Base-by-base conservation (phyloP, 2,888 invertebrate species). In the Lamellibrachia satsuma region DNA sequence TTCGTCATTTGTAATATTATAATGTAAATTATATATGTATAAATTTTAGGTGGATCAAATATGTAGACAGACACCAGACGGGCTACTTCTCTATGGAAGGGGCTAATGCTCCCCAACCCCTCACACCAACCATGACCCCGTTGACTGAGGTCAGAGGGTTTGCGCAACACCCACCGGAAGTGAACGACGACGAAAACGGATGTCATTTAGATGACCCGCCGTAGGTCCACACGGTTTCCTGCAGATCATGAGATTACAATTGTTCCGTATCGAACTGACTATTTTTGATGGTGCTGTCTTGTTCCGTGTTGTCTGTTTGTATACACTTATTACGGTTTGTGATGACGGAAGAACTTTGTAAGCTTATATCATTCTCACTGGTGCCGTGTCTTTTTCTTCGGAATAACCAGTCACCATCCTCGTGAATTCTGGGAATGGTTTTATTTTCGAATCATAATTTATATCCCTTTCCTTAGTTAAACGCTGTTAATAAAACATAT, bases 71-170 rank as follows among this genome's bases (percentile, higher is more conserved):
- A 27, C 27, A 55, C 57, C 93, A 93, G 90, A 92, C 92, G 52
- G 93, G 92, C 22, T 93, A 92, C 91, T 52, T 91, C 51, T 39
- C 75, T 6, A 90, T 93, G 90, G 93, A 93, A 15, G 93, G 93
- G 6, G 52, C 91, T 11, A 51, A 60, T 52, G 91, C 52, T 55
- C 22, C 91, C 0, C 92, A 92, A 52, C 93, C 93, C n/a, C 90
- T 93, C 55, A 92, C 93, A 4, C 93, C 93, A 15, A 92, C 93
- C 91, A 93, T 93, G 92, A 93, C 93, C 7, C 93, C 93, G 15
- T 91, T 93, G 39, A 93, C 93, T 6, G 93, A 93, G 90, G 92
- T 92, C 6, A 22, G 91, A 1, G 93, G 93, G 8, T 93, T 93
- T 91, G 93, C 93, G 8, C 92, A 75, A 75, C 75, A 22, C 75